Conservation (phyloP, 1,140 invertebrate genomes). For the Bombus confusus region DNA sequence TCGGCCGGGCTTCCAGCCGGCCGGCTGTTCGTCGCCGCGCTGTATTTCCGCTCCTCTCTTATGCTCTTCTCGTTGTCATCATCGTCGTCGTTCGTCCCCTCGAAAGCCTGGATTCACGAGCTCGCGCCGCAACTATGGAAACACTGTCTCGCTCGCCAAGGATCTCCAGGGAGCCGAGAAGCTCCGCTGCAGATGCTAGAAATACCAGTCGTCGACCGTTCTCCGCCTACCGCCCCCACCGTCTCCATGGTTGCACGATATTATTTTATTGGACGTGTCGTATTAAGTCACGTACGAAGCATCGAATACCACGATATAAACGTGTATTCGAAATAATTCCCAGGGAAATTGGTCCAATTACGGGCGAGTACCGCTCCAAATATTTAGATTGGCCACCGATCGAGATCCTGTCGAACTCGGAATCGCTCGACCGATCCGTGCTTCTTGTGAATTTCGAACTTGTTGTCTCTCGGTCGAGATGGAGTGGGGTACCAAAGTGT, state of each 20-base stretch:
- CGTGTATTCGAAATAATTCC: constrained; percentile 37
- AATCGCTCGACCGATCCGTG: constrained; percentile 14
- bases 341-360: constrained; percentile 38
- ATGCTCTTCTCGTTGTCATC: constrained; percentile 52
- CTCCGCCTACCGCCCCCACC: too few species aligned
- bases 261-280: constrained; percentile 57
- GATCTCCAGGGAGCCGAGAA: constrained; percentile 36
- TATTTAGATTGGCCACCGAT: constrained; percentile 32
- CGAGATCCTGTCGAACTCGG: background rate
- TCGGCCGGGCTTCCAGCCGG: constrained; percentile 43
- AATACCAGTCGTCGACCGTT: constrained; percentile 17
- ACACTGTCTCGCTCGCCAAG: constrained; percentile 44
- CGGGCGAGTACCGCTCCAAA: constrained; percentile 6
- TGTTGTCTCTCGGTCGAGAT: background rate
- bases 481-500: background rate
- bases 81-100: constrained; percentile 45
- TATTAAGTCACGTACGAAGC: constrained; percentile 51
- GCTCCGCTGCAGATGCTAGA: constrained; percentile 22
- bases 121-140: constrained; percentile 57
- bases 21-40: constrained; percentile 26
- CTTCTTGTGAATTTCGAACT: constrained; percentile 38
- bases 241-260: background rate
- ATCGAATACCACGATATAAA: constrained; percentile 18
- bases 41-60: constrained; percentile 54
- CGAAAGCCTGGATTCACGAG: constrained; percentile 44